Evolutionary conservation across 2,888 invertebrate genomes (phyloP), one percentile per base, ranked within the genome.

Genomic region (Mechanitis messenoides): DNA sequence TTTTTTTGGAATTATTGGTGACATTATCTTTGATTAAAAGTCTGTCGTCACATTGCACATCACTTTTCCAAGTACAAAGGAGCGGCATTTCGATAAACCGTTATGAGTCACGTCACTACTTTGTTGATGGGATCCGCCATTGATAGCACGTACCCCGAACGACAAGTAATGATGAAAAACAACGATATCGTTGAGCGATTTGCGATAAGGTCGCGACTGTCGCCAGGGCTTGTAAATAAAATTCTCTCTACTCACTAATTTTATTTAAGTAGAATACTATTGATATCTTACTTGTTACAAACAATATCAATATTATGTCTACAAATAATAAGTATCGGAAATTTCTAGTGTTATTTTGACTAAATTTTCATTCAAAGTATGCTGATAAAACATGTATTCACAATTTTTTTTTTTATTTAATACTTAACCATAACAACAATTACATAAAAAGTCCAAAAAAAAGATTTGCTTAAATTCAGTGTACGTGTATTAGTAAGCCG

Each of bases 11-110:
- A 50, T 11, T 50, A 50, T 31, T 50, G 50, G 31, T 50, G 50
- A 50, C 31, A 31, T 50, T 31, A 50, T 50, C 50, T 31, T n/a
- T 50, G 50, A 50, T 50, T 50, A 58, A 56, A 45, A 58, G 31
- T 35, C 12, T 45, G 53, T 61, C 35, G 45, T 53, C 53, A 58
- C 33, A 55, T 33, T 45, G 58, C 50, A 63, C 62, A 61, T 61
- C 66, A 62, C 67, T 64, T 62, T 68, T 61, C 65, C 65, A 64
- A 69, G 71, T 71, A 65, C 69, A 66, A 79, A 78, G 85, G 85
- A 74, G 84, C 79, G 85, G 79, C 81, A 68, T 68, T 72, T 72
- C 77, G 77, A 82, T 80, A 79, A 75, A 64, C 73, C 58, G 59
- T 65, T 64, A 67, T 69, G 68, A 67, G 63, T 69, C 70, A 69